Base-by-base conservation (phyloP, 2,888 invertebrate species). In the Gymnosoma rotundatum region DNA sequence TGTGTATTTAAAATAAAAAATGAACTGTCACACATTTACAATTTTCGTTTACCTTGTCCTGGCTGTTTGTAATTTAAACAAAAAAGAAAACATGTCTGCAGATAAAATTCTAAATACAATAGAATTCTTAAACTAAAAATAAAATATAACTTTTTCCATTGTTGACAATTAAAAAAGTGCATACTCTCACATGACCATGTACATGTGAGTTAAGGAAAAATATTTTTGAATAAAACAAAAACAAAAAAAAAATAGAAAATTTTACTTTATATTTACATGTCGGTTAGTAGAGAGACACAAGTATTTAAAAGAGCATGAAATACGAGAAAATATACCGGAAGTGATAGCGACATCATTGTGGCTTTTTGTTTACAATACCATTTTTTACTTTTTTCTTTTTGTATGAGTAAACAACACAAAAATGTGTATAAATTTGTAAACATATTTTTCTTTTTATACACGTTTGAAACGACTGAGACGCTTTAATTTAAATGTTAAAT, bases 261-360 rank as follows among this genome's bases (percentile, higher is more conserved):
- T 64, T 38, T 36, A 45, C 12, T 66, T 64, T 58, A 82, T 70
- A 72, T 82, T 70, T 75, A 70, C 75, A 81, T 76, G 81, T 76
- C 32, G 64, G 75, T 82, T 70, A 61, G 60, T 45, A 66, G 73
- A 61, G 45, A 61, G 6, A 42, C 18, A 81, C 54, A 58, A 61
- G 61, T 36, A 83, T 76, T 76, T 72, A 76, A 79, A 83, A 72
- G 79, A 83, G 83, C 79, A 83, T 79, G 79, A 83, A 83, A 83
- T 32, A 32, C 32, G 32, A 25, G 25, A 7, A 32, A 76, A 56
- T 73, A 80, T 73, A 80, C 76, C 83, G 80, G 83, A 83, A 83
- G 48, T 72, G 75, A 76, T 82, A 82, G 81, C 81, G 81, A 82
- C 81, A 82, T 82, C 70, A 76, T 76, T 82, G 75, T 82, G 81